Base-by-base conservation (phyloP, 2,797 vertebrate species). In the Melanotaenia nigrans region DNA sequence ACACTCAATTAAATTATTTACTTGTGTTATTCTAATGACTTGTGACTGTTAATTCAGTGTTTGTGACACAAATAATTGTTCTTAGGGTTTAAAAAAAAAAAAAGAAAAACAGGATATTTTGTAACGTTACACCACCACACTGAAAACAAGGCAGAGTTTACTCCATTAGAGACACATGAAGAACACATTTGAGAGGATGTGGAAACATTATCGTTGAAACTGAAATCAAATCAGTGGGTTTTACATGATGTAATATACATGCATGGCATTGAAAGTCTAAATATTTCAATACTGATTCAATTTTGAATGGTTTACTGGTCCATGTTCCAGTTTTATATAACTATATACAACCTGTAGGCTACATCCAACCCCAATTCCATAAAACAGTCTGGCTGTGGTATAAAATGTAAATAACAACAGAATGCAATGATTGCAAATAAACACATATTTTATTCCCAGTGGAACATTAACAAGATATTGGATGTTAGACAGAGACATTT, bases 1-100 rank as follows among this genome's bases (percentile, higher is more conserved):
- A 63, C 79, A 68, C 75, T 89, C 74, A 81, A 81, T 85, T 84
- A 81, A 80, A 85, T 82, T 73, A 86, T 87, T 89, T 79, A 79
- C 47, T 8, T 78, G 62, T 81, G 64, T 79, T 78, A 68, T 83
- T 81, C 63, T 75, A 78, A 82, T 84, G 72, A 14, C 63, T 30
- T 71, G 65, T 73, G 74, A 85, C 73, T 78, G 54, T 70, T 80
- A 72, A 68, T 86, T 82, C 60, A 61, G 25, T 67, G 56, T 77
- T 86, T 72, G 70, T 40, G 71, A 81, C 70, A 60, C 75, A 75
- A 89, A 67, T 75, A 75, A 84, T 81, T 75, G 42, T 68, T 67
- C 30, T 71, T 61, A 68, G 49, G 71, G 58, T 40, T 60, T 47
- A 5, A 2, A 45, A 66, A n/a, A 54, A 22, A 24, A 53, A 67